Base-by-base conservation (phyloP, 2,797 vertebrate species). In the Sebastes reedi region DNA sequence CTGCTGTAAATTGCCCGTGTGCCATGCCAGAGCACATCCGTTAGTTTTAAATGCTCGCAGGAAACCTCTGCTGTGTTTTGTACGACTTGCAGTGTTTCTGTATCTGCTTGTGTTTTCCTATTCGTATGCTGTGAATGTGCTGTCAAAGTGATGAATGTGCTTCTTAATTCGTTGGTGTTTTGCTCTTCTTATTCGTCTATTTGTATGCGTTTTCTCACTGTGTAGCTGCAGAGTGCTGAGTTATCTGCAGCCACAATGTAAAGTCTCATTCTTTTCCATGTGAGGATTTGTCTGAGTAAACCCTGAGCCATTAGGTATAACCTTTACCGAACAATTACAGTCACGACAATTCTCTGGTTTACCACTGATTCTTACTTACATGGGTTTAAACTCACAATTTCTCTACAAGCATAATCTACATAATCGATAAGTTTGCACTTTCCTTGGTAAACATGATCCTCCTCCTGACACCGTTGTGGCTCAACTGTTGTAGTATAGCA, bases 341-440 rank as follows among this genome's bases (percentile, higher is more conserved):
- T 36, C 20, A 12, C 0, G 2, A 1, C 22, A 34, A 70, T 18
- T 69, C 34, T 59, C 6, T n/a, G n/a, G 16, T 50, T 16, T 46
- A 16, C 24, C 0, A 18, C 14, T 30, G 6, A 67, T n/a, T 30
- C 20, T 27, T 24, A 9, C 29, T 78, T 58, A 12, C 7, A 50
- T 24, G 4, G 12, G 4, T 82, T 60, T 39, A 22, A 60, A 69
- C 16, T 9, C 12, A 50, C 16, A 55, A 25, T 50, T 59, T 2
- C 34, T 77, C 58, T 42, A 39, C 59, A 34, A 32, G 46, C 36
- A 56, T 54, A 24, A 67, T 85, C 29, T 12, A 68, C 20, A n/a
- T 27, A 27, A 82, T 76, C n/a, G 18, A 87, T 82, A 55, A 1
- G 66, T 72, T 84, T 75, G 59, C 77, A 64, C n/a, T 82, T 74